Evolutionary conservation across 2,888 invertebrate species (phyloP), one percentile per base, ranked within the genome.

Genomic region (Bedellia somnulentella): DNA sequence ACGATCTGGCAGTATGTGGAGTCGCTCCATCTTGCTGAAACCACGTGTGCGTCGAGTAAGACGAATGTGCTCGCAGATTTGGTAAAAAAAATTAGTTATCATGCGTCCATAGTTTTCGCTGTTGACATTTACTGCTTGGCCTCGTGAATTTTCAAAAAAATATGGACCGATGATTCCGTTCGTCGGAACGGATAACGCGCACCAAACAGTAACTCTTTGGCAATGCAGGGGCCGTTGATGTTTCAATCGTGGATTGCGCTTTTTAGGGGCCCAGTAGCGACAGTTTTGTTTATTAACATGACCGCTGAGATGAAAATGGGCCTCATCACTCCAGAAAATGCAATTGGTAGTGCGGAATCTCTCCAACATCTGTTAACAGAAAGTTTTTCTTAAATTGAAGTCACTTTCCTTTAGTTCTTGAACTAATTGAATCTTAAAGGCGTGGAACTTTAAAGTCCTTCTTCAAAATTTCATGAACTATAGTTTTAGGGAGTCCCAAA

Each of bases 151-250:
- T 38, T 38, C 31, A 26, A 38, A 41, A 37, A 43, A 41, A 39
- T 8, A 32, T 10, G 32, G 32, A 29, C 35, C 36, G 30, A 38
- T 37, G 30, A 38, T 40, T 13, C 31, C 37, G 18, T 31, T 30
- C 27, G 34, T 30, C n/a, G n/a, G n/a, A n/a, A n/a, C n/a, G 27
- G 41, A 43, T 30, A 45, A 38, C 9, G 42, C 40, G 12, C 36
- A 37, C 38, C 40, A 40, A 39, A 42, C 40, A 16, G 42, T 42
- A 30, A 40, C 38, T 31, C 31, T 44, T 18, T 37, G 37, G 33
- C 37, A 32, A 29, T 38, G 39, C 13, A 37, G 33, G 31, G 34
- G 37, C 30, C 35, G 34, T 35, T 40, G 37, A 11, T 43, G 38
- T 34, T 39, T 41, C 31, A 37, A 5, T 29, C 37, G 35, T 27